Evolutionary conservation across 2,888 invertebrate species (phyloP).

Genomic region (Geotrupes spiniger): DNA sequence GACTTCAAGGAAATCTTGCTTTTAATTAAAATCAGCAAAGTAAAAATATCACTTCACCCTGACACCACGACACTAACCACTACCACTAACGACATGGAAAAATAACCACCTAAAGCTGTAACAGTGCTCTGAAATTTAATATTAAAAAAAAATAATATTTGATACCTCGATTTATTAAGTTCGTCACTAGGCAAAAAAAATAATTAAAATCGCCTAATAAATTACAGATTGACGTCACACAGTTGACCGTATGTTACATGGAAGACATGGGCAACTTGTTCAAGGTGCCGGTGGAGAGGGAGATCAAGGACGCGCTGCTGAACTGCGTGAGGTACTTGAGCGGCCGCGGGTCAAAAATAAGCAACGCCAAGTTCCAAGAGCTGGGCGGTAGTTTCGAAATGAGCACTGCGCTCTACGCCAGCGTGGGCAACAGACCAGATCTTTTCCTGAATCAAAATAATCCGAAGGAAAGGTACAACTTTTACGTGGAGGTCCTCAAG

Average conservation of each 20-base stretch:
- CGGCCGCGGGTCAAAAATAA: background rate
- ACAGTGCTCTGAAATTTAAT: too few relatives aligned
- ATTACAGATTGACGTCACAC: constrained; percentile 5
- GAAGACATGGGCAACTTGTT: background rate
- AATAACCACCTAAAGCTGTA: too few relatives aligned
- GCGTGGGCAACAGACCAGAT: constrained; percentile 1
- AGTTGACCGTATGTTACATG: constrained; percentile 8
- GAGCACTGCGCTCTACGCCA: constrained; percentile 7
- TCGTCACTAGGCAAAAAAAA: too few relatives aligned
- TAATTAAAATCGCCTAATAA: too few relatives aligned
- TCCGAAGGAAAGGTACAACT: constrained; percentile 37
- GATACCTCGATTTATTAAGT: too few relatives aligned
- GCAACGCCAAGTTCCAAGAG: constrained; percentile 19
- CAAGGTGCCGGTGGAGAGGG: constrained; percentile 37
- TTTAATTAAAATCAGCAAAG: too few relatives aligned
- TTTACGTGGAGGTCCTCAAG: constrained; percentile 28
- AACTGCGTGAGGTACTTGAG: constrained; percentile 54
- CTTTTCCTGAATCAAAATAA: constrained; percentile 1
- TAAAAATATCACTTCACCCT: too few relatives aligned
- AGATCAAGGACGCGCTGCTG: constrained; percentile 54
- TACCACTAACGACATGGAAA: too few relatives aligned
- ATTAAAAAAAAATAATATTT: too few relatives aligned
- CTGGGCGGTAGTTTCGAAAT: constrained; percentile 9
- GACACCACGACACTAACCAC: too few relatives aligned
- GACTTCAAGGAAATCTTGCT: too few relatives aligned